A percentile compares a stretch with the other conserved stretches of the same genome.
Evolutionary conservation across 2,888 invertebrate species (phyloP).

Genomic region (Aleiodes leptofemur): DNA sequence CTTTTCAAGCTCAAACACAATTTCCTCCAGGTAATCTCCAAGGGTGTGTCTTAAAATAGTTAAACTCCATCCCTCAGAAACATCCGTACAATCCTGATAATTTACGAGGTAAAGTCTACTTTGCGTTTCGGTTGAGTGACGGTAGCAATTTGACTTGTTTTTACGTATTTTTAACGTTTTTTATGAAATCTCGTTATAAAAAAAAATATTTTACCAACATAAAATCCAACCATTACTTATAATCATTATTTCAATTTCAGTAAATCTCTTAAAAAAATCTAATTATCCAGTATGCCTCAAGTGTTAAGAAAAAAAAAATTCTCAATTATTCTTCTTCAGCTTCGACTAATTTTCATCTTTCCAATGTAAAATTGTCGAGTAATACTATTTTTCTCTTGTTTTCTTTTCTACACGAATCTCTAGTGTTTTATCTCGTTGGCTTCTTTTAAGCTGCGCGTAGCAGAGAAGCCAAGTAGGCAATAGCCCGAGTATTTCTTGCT

Average conservation of each 20-base stretch:
- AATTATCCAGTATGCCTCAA: conserved; percentile 11
- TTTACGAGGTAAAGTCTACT: conserved; percentile 51
- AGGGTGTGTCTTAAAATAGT: conserved; percentile 45
- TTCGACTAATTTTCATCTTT: conserved; percentile 20
- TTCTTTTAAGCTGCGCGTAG: conserved; percentile 39
- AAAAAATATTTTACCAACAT: conserved; percentile 1
- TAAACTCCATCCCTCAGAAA: conserved; percentile 38
- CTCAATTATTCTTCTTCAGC: conserved; percentile 56
- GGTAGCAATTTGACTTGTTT: conserved; percentile 17
- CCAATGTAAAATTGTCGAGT: conserved; percentile 5
- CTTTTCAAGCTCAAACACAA: conserved; percentile 50
- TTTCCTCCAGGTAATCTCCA: conserved; percentile 55
- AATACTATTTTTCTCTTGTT: too few species aligned
- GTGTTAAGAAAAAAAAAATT: conserved; percentile 7
- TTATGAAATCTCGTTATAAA: conserved; percentile 29
- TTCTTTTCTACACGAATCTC: conserved; percentile 12
- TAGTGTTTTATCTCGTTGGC: conserved; percentile 22
- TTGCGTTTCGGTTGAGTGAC: conserved; percentile 10
- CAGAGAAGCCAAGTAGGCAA: conserved; percentile 64
- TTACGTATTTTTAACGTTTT: conserved; percentile 3
- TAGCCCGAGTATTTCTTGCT: conserved; percentile 67
- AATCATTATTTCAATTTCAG: conserved; percentile 28
- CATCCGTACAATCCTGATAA: conserved; percentile 47
- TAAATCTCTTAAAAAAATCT: conserved; percentile 4
- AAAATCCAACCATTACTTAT: conserved; percentile 22